Evolutionary conservation across 2,797 vertebrate genomes (phyloP).

Genomic region (Diceros bicornis): DNA sequence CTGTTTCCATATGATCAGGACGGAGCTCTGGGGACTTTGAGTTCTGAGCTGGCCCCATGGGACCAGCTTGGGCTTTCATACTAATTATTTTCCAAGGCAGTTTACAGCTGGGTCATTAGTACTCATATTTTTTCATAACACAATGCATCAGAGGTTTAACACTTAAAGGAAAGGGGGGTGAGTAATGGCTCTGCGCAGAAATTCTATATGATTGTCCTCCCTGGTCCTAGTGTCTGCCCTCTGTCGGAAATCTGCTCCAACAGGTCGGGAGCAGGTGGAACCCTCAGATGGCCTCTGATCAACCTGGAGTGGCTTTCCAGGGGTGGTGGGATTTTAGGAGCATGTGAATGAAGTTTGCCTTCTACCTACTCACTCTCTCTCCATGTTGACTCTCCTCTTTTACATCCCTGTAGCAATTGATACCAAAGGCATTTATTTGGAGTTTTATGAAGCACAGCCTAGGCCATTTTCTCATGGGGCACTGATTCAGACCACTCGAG

Average conservation of each 20-base stretch:
- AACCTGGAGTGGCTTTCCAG: background rate
- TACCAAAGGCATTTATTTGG: background rate
- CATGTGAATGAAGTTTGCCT: background rate
- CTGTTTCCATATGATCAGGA: background rate
- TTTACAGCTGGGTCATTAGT: constrained; percentile 64
- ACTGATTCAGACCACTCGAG: background rate
- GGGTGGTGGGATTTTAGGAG: background rate
- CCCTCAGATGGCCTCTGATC: background rate
- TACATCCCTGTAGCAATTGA: too few species aligned
- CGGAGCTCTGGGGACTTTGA: background rate
- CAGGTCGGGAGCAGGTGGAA: background rate
- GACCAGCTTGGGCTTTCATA: constrained; percentile 68
- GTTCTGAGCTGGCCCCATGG: constrained; percentile 12
- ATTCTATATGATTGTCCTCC: background rate
- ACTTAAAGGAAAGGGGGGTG: background rate
- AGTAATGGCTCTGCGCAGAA: background rate
- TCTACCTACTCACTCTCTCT: background rate
- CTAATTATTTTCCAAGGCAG: constrained; percentile 77
- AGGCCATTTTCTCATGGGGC: background rate
- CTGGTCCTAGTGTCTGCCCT: background rate
- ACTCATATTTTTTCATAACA: constrained; percentile 77
- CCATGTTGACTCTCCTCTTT: background rate
- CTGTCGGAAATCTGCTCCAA: background rate
- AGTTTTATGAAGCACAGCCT: background rate
- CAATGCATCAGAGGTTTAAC: constrained; percentile 41